These are phyloP conservation scores for Atrina japonica DNA, from an alignment of 2,888 invertebrate genomes.

Conservation along the genomic window DNA sequence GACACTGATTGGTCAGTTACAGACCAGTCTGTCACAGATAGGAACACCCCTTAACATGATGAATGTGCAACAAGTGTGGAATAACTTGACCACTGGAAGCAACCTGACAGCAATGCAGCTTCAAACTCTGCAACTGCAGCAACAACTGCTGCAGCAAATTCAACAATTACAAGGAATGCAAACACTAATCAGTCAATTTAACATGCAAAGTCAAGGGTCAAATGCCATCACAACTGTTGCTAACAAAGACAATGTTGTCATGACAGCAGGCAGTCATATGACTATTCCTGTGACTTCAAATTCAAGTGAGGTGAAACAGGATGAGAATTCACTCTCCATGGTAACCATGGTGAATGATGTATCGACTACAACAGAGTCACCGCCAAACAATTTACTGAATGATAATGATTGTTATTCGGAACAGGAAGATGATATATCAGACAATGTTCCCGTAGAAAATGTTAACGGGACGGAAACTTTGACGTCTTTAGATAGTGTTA, in stretches of 20 bases:
- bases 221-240: constrained; percentile 32
- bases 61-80: constrained; percentile 64
- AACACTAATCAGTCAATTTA: constrained; percentile 64
- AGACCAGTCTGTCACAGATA: constrained; percentile 32
- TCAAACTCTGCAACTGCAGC: constrained; percentile 69
- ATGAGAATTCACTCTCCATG: constrained; percentile 28
- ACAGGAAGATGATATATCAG: too few species aligned
- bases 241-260: constrained; percentile 21
- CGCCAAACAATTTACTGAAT: constrained; percentile 1
- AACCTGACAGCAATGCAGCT: constrained; percentile 69
- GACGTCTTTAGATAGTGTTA: too few species aligned
- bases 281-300: constrained; percentile 13
- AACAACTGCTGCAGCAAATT: constrained; percentile 67
- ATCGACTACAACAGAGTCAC: constrained; percentile 34
- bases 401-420: too few species aligned
- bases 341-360: constrained; percentile 44
- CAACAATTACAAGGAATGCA: constrained; percentile 74
- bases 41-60: constrained; percentile 56
- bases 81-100: constrained; percentile 50
- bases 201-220: constrained; percentile 52
- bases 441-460: too few species aligned
- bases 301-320: constrained; percentile 3
- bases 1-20: constrained; percentile 34
- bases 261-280: constrained; percentile 21
- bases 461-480: too few species aligned